phyloP scores from a whole-genome alignment of 2,113 vertebrate species.

The Hiodon alosoides region DNA sequence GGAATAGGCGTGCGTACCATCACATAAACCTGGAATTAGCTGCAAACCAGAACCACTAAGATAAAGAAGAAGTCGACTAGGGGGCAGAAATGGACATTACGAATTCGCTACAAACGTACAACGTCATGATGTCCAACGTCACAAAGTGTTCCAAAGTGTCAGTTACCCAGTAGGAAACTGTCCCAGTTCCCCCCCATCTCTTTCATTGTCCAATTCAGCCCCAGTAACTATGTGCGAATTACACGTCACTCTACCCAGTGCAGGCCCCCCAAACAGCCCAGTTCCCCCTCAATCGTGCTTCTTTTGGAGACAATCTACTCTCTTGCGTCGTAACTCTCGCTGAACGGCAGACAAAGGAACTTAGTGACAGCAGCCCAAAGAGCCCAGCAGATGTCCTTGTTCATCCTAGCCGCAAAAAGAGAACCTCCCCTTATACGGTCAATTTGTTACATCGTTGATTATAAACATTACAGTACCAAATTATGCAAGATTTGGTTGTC shows the following conservation, averaged over 20 bases:
- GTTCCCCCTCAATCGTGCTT: slow-evolving; percentile 26
- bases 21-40: too few species aligned
- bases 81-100: not conserved
- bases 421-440: too few species aligned
- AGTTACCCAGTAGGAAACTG: not conserved
- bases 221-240: too few species aligned
- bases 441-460: too few species aligned
- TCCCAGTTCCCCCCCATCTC: slow-evolving; percentile 12
- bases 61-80: too few species aligned
- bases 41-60: too few species aligned
- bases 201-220: not conserved
- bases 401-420: too few species aligned
- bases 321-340: slow-evolving; percentile 28
- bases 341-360: slow-evolving; percentile 27
- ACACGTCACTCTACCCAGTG: slow-evolving; percentile 11
- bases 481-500: too few species aligned
- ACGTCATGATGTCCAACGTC: too few species aligned
- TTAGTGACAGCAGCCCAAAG: slow-evolving; percentile 30
- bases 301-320: slow-evolving; percentile 40
- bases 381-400: not conserved
- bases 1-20: too few species aligned
- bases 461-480: too few species aligned
- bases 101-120: not conserved
- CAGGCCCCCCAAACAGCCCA: slow-evolving; percentile 34
- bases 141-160: too few species aligned